These are phyloP conservation scores for Magallana angulata DNA, from an alignment of 1,140 invertebrate genomes.

Conservation along the genomic window DNA sequence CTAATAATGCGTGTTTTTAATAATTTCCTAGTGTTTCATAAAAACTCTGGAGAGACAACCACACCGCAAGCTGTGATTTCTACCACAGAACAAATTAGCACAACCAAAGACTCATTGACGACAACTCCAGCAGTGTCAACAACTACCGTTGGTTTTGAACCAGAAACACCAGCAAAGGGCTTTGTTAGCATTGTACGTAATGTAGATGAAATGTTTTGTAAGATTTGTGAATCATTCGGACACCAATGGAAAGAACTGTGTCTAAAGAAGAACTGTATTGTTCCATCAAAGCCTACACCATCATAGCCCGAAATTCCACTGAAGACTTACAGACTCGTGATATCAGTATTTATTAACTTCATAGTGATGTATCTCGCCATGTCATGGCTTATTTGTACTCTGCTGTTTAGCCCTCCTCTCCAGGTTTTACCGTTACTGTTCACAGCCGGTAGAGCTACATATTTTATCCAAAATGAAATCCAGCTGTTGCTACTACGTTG, in stretches of 20 bases:
- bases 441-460: neutral
- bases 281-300: neutral
- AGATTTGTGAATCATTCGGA: neutral
- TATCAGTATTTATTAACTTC: neutral
- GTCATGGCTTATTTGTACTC: neutral
- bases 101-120: neutral
- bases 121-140: neutral
- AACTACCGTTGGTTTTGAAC: neutral
- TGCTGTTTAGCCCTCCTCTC: neutral
- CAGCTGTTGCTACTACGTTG: slow-evolving; percentile 2
- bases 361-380: neutral
- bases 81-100: neutral
- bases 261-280: neutral
- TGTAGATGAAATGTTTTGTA: neutral
- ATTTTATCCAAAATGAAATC: slow-evolving; percentile 14
- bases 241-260: neutral
- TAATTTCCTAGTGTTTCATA: slow-evolving; percentile 5
- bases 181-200: neutral
- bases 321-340: neutral
- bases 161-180: neutral
- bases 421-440: neutral
- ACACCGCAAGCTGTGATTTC: neutral
- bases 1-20: neutral
- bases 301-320: neutral
- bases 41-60: neutral